These are phyloP conservation scores for Lithophane ornitopus DNA, from an alignment of 2,888 invertebrate genomes.

Conservation along the genomic window DNA sequence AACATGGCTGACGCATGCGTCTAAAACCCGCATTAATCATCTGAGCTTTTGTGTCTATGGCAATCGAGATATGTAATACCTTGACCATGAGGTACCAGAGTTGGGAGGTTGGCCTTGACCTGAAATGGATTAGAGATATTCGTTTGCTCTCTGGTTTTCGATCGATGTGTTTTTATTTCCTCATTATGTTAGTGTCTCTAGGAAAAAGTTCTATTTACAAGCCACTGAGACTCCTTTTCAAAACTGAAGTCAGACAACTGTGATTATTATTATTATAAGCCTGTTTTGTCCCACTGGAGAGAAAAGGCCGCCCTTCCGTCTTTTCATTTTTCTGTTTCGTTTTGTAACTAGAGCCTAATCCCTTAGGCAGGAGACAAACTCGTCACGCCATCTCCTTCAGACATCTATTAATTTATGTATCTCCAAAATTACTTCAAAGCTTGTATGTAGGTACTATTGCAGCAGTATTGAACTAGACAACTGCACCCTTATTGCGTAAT, in stretches of 20 bases:
- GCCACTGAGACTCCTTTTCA: background rate
- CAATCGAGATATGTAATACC: constrained; percentile 29
- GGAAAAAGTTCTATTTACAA: background rate
- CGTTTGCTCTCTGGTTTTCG: background rate
- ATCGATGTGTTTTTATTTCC: background rate
- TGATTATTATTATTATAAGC: background rate
- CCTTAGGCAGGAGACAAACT: background rate
- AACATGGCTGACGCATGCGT: constrained; percentile 53
- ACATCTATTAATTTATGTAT: background rate
- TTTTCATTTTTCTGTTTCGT: background rate
- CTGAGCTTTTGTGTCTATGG: constrained; percentile 21
- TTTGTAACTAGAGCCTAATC: too few relatives aligned
- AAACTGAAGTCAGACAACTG: background rate
- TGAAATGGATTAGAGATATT: background rate
- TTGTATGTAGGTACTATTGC: background rate
- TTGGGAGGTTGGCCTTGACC: constrained; percentile 9
- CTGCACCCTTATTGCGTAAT: too few relatives aligned
- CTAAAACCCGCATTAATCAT: constrained; percentile 44
- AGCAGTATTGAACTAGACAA: background rate
- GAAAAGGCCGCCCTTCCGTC: background rate
- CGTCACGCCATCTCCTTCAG: background rate
- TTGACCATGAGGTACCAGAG: constrained; percentile 40
- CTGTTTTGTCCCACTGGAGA: background rate
- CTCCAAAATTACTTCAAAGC: background rate
- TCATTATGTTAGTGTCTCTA: background rate